Conservation (phyloP, 2,797 vertebrate genomes). For the Brachyalestes nurse region DNA sequence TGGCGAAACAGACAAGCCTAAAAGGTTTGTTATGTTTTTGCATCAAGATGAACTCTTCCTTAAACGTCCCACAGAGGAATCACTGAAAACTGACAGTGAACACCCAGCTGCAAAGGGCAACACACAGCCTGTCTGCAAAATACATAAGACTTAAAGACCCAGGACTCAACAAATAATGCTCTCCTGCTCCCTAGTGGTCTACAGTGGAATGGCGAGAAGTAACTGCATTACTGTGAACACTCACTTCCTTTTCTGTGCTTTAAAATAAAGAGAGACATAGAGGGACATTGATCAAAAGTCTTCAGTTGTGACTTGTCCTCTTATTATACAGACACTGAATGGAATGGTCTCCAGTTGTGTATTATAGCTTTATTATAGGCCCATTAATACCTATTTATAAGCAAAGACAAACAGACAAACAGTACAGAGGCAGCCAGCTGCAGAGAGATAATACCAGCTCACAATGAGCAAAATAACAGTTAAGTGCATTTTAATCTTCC, state of each 20-base stretch:
- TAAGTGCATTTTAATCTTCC: conserved; percentile 9
- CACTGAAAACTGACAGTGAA: conserved; percentile 9
- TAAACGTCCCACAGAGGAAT: not conserved
- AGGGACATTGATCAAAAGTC: conserved; percentile 4
- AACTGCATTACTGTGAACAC: not conserved
- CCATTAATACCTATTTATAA: conserved; percentile 18
- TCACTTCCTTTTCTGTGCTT: not conserved
- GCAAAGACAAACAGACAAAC: conserved; percentile 17
- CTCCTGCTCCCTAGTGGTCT: conserved; percentile 63
- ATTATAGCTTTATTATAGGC: conserved; percentile 5
- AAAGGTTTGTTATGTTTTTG: conserved; percentile 16
- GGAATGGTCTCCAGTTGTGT: not conserved
- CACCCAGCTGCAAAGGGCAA: conserved; percentile 18
- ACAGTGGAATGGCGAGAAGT: conserved; percentile 3
- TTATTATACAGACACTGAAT: conserved; percentile 32
- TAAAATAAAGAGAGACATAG: not conserved
- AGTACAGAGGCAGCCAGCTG: not conserved
- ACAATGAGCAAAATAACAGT: conserved; percentile 16
- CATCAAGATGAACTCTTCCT: not conserved
- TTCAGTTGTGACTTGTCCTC: not conserved
- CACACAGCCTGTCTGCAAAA: not conserved
- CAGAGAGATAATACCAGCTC: conserved; percentile 28
- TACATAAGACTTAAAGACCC: not conserved
- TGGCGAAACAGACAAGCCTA: conserved; percentile 1
- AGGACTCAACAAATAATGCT: conserved; percentile 43